Conservation (phyloP, 2,113 vertebrate species). For the Bubo scandiacus region DNA sequence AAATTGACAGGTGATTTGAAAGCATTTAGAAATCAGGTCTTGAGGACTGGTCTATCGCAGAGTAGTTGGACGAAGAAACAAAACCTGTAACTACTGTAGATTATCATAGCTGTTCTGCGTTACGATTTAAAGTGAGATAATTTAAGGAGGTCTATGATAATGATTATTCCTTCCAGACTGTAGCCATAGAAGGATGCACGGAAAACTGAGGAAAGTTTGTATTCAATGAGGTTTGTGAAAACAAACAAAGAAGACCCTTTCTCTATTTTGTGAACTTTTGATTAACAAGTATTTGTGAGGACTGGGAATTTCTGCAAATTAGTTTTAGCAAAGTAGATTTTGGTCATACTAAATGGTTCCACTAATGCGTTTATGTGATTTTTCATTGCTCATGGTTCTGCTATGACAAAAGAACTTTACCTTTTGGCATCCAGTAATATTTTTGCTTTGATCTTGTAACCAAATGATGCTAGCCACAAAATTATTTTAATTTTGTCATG, state of each 20-base stretch:
- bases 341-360: background rate
- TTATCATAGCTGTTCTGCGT: background rate
- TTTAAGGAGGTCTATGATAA: background rate
- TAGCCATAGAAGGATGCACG: background rate
- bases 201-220: background rate
- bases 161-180: background rate
- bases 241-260: background rate
- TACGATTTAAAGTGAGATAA: background rate
- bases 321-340: background rate
- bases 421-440: background rate
- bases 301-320: background rate
- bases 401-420: background rate
- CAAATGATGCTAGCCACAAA: background rate
- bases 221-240: background rate
- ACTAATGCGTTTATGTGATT: background rate
- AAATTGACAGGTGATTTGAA: background rate
- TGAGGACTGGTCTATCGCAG: background rate
- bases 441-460: slow-evolving; percentile 22
- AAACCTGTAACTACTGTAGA: background rate
- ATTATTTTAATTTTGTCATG: background rate
- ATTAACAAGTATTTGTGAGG: background rate
- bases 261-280: background rate
- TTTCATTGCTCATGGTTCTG: background rate
- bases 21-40: background rate
- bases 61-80: background rate